Conservation (phyloP, 2,888 invertebrate genomes). For the Callosobruchus maculatus region DNA sequence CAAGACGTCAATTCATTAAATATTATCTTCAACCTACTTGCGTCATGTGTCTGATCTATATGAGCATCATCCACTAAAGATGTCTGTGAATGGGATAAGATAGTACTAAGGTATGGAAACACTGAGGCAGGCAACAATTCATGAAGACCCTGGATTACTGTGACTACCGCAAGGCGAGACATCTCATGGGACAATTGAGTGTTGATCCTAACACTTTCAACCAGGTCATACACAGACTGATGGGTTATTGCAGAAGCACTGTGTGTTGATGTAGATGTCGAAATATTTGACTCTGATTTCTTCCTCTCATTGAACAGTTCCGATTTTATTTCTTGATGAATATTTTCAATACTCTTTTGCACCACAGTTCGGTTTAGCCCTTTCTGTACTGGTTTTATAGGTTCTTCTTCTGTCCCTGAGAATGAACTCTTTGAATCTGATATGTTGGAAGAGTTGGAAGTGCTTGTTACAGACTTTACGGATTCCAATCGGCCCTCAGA, state of each 20-base stretch:
- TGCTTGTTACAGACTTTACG: slow-evolving; percentile 22
- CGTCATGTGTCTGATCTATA: slow-evolving; percentile 80
- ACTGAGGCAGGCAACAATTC: slow-evolving; percentile 58
- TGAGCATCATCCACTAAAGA: slow-evolving; percentile 61
- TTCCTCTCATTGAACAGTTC: slow-evolving; percentile 30
- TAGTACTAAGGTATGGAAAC: slow-evolving; percentile 57
- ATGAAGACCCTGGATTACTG: slow-evolving; percentile 60
- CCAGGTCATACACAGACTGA: slow-evolving; percentile 68
- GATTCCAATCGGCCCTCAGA: slow-evolving; percentile 40
- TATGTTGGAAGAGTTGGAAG: slow-evolving; percentile 26
- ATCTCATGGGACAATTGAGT: slow-evolving; percentile 84
- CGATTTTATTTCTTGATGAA: slow-evolving; percentile 38
- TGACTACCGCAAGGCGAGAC: slow-evolving; percentile 79
- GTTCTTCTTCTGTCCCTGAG: slow-evolving; percentile 29
- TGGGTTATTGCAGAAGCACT: slow-evolving; percentile 51
- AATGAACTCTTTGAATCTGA: slow-evolving; percentile 23
- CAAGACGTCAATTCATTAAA: slow-evolving; percentile 82
- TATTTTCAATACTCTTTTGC: slow-evolving; percentile 40
- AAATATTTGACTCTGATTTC: slow-evolving; percentile 33
- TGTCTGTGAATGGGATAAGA: slow-evolving; percentile 57
- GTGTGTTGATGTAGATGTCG: slow-evolving; percentile 20
- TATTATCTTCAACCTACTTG: slow-evolving; percentile 75
- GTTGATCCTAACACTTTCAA: slow-evolving; percentile 75
- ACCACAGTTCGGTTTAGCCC: slow-evolving; percentile 31
- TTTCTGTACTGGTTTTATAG: slow-evolving; percentile 36